Conservation (phyloP, 2,113 vertebrate genomes). For the Melozone crissalis region DNA sequence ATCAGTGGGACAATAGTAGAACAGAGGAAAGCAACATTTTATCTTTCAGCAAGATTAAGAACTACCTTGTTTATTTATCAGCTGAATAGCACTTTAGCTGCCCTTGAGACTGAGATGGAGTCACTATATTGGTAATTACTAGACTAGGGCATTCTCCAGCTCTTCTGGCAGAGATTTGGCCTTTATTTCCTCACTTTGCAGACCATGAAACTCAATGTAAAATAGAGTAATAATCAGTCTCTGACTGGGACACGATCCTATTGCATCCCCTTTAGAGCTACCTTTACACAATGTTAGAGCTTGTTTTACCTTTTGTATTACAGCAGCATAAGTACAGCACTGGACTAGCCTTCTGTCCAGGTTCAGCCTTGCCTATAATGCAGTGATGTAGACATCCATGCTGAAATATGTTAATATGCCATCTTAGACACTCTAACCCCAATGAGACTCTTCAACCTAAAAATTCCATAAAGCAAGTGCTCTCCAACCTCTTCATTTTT, state of each 20-base stretch:
- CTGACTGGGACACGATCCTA: neutral
- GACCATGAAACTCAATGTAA: neutral
- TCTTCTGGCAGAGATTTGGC: neutral
- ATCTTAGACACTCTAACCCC: neutral
- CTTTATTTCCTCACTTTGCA: neutral
- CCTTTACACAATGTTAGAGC: neutral
- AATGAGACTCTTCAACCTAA: neutral
- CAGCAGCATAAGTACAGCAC: neutral
- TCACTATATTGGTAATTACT: neutral
- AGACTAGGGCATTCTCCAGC: neutral
- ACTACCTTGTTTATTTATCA: conserved; percentile 1
- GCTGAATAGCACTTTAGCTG: neutral
- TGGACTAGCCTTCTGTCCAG: neutral
- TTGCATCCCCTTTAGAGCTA: neutral
- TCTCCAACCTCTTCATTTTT: neutral
- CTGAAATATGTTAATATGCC: rapidly evolving
- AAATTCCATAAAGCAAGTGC: neutral
- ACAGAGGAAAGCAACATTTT: neutral
- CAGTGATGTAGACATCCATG: neutral
- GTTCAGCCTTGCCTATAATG: neutral
- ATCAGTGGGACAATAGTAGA: neutral
- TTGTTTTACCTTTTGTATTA: neutral
- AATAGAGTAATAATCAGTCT: neutral
- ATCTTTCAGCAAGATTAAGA: neutral
- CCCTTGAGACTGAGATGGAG: neutral